These are phyloP conservation scores for Microtus ochrogaster DNA, from an alignment of 2,113 vertebrate genomes.

Conservation along the genomic window DNA sequence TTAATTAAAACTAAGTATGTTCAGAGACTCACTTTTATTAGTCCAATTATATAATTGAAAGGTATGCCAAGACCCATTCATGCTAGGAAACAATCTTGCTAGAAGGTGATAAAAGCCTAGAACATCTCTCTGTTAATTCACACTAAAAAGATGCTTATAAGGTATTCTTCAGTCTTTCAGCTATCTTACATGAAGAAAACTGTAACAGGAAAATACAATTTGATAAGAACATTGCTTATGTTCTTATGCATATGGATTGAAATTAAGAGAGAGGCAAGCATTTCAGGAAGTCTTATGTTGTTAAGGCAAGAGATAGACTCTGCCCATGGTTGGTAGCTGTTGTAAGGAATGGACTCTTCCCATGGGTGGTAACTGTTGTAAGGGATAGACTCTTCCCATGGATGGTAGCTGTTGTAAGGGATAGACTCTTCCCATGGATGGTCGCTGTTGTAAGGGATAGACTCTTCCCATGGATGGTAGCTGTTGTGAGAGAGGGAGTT, in stretches of 20 bases:
- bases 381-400: not conserved
- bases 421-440: not conserved
- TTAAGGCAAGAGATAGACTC: not conserved
- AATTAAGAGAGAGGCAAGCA: not conserved
- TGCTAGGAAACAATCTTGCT: not conserved
- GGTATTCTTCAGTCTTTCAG: not conserved
- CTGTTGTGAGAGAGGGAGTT: not conserved
- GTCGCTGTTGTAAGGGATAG: not conserved
- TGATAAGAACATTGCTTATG: not conserved
- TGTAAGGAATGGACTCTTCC: not conserved
- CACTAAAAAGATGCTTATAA: not conserved
- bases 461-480: not conserved
- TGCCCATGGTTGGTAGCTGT: not conserved
- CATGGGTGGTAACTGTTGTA: too few species aligned
- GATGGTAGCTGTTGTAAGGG: not conserved
- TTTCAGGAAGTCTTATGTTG: not conserved
- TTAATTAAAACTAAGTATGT: not conserved
- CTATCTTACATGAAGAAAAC: not conserved
- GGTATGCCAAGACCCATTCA: not conserved
- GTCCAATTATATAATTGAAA: not conserved
- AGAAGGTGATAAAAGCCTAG: not conserved
- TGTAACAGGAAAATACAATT: slow-evolving; percentile 20
- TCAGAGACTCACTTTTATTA: slow-evolving; percentile 43
- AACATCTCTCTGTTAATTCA: slow-evolving; percentile 10
- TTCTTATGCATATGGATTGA: not conserved